phyloP scores from a whole-genome alignment of 1,140 invertebrate species.

The Micrasema minimum region DNA sequence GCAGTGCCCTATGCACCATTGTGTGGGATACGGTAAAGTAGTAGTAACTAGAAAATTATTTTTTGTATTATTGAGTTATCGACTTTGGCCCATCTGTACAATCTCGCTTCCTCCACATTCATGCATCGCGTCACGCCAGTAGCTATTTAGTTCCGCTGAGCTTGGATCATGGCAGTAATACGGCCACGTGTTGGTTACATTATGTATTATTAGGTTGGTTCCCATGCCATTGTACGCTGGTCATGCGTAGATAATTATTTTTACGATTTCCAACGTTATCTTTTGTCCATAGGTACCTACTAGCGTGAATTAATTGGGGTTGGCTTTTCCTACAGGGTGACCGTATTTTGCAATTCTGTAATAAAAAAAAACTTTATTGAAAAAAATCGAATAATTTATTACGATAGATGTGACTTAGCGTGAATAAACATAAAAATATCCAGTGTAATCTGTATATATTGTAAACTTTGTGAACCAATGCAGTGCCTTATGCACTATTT shows the following conservation, averaged over 20 bases:
- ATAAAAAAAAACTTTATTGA: not conserved
- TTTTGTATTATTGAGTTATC: too few species aligned
- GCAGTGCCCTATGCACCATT: too few species aligned
- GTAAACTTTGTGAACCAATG: too few species aligned
- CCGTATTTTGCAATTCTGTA: too few species aligned
- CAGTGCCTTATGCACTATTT: too few species aligned
- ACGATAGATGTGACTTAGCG: too few species aligned
- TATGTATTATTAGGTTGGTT: not conserved
- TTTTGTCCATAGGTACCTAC: conserved; percentile 5
- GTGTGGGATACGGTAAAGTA: too few species aligned
- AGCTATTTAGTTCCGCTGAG: conserved; percentile 6
- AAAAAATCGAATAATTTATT: too few species aligned
- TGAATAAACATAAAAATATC: too few species aligned
- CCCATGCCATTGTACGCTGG: not conserved
- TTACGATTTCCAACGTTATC: conserved; percentile 9
- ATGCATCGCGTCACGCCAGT: not conserved
- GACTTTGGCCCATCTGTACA: too few species aligned
- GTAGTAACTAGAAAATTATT: too few species aligned
- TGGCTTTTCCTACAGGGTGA: conserved; percentile 8
- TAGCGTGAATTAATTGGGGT: conserved; percentile 7
- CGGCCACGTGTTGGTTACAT: not conserved
- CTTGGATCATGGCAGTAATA: not conserved
- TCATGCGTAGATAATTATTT: conserved; percentile 27
- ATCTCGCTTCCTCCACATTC: not conserved
- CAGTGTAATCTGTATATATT: too few species aligned